Percentiles rank a stretch among this genome's conserved stretches.
phyloP scores from a whole-genome alignment of 1,140 invertebrate genomes.

The Parapsyche elsis region DNA sequence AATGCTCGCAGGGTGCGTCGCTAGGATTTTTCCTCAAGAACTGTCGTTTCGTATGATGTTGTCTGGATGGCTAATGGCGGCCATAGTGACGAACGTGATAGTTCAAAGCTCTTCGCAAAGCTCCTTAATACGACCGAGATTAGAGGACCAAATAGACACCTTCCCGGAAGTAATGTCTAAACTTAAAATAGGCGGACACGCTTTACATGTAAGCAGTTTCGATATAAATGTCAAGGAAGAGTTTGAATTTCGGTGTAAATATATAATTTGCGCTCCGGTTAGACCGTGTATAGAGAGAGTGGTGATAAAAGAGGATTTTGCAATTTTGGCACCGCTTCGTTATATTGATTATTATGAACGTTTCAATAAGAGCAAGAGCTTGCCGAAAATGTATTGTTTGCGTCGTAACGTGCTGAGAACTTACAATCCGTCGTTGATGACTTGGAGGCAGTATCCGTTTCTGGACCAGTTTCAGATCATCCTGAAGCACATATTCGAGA shows the following conservation, averaged over 20 bases:
- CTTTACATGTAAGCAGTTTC: slow-evolving; percentile 11
- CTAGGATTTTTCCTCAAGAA: slow-evolving; percentile 6
- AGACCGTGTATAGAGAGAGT: slow-evolving; percentile 39
- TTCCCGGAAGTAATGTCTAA: background rate
- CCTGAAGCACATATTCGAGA: slow-evolving; percentile 40
- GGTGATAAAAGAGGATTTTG: slow-evolving; percentile 33
- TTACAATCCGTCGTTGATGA: slow-evolving; percentile 31
- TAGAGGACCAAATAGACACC: slow-evolving; percentile 34
- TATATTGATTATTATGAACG: slow-evolving; percentile 36
- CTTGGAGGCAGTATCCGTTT: slow-evolving; percentile 40
- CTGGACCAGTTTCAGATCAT: slow-evolving; percentile 16
- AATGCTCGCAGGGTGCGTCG: slow-evolving; percentile 39
- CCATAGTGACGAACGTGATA: slow-evolving; percentile 29
- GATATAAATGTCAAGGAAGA: slow-evolving; percentile 33
- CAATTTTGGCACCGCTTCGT: slow-evolving; percentile 24
- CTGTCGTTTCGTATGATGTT: slow-evolving; percentile 14
- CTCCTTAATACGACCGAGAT: slow-evolving; percentile 33
- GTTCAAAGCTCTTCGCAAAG: slow-evolving; percentile 44
- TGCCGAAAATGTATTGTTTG: slow-evolving; percentile 32
- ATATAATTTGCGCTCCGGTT: slow-evolving; percentile 28
- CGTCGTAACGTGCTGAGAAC: background rate
- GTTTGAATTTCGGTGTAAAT: slow-evolving; percentile 26
- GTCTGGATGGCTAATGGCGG: slow-evolving; percentile 33
- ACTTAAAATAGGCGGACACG: slow-evolving; percentile 31
- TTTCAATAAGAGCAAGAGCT: background rate